These are phyloP conservation scores for Cheilosia variabilis DNA, from an alignment of 2,888 invertebrate genomes.

Conservation along the genomic window DNA sequence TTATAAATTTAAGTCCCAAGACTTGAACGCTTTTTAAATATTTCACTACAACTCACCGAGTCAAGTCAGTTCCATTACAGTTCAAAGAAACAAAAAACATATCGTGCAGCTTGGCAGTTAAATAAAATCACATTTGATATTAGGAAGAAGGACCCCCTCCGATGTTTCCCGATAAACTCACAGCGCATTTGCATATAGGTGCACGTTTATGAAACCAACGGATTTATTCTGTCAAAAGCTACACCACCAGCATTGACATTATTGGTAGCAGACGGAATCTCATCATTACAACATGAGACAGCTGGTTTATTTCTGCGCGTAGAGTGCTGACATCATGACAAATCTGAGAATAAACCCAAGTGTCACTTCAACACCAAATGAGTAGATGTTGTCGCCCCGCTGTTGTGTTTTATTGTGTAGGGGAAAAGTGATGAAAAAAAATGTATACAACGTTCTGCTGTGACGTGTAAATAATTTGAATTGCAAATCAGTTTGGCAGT, in stretches of 20 bases:
- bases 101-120: too few relatives aligned
- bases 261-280: conserved; percentile 42
- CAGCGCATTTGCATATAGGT: neutral
- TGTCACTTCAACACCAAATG: conserved; percentile 60
- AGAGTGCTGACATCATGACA: conserved; percentile 64
- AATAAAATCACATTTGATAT: too few relatives aligned
- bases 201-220: neutral
- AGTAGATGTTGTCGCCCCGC: conserved; percentile 52
- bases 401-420: conserved; percentile 14
- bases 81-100: too few relatives aligned
- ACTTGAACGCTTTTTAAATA: too few relatives aligned
- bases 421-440: conserved; percentile 5
- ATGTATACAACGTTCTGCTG: conserved; percentile 35
- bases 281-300: conserved; percentile 57
- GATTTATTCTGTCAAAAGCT: conserved; percentile 35
- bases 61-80: too few relatives aligned
- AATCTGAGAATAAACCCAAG: conserved; percentile 64
- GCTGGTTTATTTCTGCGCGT: conserved; percentile 33
- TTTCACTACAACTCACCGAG: too few relatives aligned
- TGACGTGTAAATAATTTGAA: conserved; percentile 72
- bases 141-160: too few relatives aligned
- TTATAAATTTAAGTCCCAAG: too few relatives aligned
- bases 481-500: conserved; percentile 72
- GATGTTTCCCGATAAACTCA: neutral
- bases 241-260: conserved; percentile 28